These are phyloP conservation scores for Petrolisthes cinctipes DNA, from an alignment of 2,888 invertebrate genomes.

Conservation along the genomic window DNA sequence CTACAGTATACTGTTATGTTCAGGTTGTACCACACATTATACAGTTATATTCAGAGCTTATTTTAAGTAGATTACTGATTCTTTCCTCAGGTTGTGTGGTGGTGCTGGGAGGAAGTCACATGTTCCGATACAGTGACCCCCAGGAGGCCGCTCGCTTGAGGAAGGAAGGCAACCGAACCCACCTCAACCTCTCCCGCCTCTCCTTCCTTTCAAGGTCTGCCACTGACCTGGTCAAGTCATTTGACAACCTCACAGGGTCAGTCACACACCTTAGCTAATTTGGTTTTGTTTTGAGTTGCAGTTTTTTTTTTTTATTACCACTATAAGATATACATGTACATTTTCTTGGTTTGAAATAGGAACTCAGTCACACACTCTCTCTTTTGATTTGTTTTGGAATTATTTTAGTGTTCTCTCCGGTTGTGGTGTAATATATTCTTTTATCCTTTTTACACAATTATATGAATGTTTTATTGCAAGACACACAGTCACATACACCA, in stretches of 20 bases:
- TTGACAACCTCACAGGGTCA: constrained; percentile 54
- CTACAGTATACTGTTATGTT: background rate
- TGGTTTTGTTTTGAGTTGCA: no score
- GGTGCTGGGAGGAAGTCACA: constrained; percentile 82
- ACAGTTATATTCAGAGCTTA: background rate
- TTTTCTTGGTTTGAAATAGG: no score
- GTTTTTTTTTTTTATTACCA: no score
- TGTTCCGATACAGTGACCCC: constrained; percentile 91
- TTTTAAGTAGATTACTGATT: background rate
- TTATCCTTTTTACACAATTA: no score
- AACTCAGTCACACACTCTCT: no score
- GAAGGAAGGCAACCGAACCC: constrained; percentile 71
- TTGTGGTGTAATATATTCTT: no score
- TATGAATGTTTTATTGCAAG: no score
- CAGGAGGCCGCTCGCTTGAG: constrained; percentile 87
- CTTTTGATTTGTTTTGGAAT: no score
- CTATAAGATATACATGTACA: no score
- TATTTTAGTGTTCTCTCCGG: no score
- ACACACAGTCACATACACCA: no score
- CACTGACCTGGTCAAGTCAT: constrained; percentile 53
- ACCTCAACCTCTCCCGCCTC: constrained; percentile 57
- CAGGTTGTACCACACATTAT: background rate
- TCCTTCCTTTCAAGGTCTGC: constrained; percentile 55
- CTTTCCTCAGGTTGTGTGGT: constrained; percentile 78
- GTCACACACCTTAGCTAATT: background rate